Conservation (phyloP, 1,140 invertebrate genomes). For the Phymastichus coffea region DNA sequence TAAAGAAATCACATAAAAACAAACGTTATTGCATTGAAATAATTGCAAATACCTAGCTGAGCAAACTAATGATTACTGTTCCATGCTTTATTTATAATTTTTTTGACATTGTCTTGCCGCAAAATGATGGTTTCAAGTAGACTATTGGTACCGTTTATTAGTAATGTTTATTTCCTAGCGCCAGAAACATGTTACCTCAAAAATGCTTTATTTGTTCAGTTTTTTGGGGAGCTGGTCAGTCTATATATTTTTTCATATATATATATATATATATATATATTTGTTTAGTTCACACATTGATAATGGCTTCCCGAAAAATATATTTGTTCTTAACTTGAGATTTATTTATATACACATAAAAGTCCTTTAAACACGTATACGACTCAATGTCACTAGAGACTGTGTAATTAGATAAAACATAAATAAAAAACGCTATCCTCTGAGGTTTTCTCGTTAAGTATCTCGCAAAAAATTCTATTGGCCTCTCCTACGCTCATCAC, state of each 20-base stretch:
- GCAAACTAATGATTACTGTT: conserved; percentile 30
- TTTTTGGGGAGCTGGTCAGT: conserved; percentile 3
- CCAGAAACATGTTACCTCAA: conserved; percentile 29
- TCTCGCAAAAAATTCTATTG: too few species aligned
- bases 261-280: background rate
- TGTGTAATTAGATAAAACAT: conserved; percentile 14
- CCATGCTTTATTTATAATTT: conserved; percentile 24
- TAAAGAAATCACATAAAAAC: too few species aligned
- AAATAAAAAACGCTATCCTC: conserved; percentile 1
- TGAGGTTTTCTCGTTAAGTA: background rate
- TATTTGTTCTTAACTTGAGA: conserved; percentile 25
- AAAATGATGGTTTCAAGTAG: conserved; percentile 25
- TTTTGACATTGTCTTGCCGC: conserved; percentile 22
- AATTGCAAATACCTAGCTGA: conserved; percentile 19
- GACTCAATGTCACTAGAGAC: conserved; percentile 19
- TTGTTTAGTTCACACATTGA: too few species aligned
- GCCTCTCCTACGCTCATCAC: too few species aligned
- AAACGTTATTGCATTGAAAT: conserved; percentile 19
- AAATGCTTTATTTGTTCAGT: conserved; percentile 25
- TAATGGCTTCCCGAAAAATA: background rate
- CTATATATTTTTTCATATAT: background rate
- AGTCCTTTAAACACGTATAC: conserved; percentile 19
- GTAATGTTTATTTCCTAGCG: conserved; percentile 23
- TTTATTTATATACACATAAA: conserved; percentile 15
- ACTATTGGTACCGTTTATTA: conserved; percentile 11